These are phyloP conservation scores for Bufotes viridis DNA, from an alignment of 2,797 vertebrate genomes.

Conservation along the genomic window DNA sequence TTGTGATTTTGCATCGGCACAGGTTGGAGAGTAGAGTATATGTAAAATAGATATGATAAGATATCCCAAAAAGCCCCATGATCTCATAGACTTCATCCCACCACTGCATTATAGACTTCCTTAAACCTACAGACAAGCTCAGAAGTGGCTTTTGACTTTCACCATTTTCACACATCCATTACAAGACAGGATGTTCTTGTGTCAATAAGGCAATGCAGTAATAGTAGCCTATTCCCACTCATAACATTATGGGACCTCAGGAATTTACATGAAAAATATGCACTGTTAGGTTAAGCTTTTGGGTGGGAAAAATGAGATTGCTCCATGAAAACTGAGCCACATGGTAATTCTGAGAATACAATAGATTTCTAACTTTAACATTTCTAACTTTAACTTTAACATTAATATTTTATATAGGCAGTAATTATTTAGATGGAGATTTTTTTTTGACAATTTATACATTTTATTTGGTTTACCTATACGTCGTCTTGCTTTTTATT, in stretches of 20 bases:
- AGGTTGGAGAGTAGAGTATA: neutral
- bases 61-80: neutral
- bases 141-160: neutral
- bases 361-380: neutral
- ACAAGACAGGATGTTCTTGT: conserved; percentile 10
- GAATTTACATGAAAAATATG: neutral
- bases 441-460: conserved; percentile 17
- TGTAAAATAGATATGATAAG: neutral
- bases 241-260: neutral
- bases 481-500: neutral
- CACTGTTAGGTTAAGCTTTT: neutral
- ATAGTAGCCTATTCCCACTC: neutral
- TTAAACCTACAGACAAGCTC: neutral
- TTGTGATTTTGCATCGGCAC: too few species aligned
- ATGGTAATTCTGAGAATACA: neutral
- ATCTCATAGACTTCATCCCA: neutral
- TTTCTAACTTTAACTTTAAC: too few species aligned
- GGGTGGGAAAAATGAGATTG: neutral
- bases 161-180: neutral
- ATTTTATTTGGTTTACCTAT: conserved; percentile 20
- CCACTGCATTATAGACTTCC: neutral
- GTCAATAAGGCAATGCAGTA: neutral
- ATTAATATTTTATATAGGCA: neutral
- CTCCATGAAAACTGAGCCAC: neutral
- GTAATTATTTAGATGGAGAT: neutral